phyloP scores from a whole-genome alignment of 2,888 invertebrate genomes.

The Ptilodon capucinus region DNA sequence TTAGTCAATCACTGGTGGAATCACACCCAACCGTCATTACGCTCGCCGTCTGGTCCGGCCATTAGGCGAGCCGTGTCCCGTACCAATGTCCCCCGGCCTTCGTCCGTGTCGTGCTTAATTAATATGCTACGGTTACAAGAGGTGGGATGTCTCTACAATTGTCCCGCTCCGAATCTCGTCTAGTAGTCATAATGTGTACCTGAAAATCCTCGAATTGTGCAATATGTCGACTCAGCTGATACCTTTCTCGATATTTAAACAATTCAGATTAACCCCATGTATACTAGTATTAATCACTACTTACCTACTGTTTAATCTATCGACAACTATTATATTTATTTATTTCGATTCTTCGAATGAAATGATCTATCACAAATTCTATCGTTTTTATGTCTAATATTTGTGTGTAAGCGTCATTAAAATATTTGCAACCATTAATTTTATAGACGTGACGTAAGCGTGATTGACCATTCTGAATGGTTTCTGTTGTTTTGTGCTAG shows the following conservation, averaged over 20 bases:
- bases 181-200: slow-evolving; percentile 9
- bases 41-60: slow-evolving; percentile 24
- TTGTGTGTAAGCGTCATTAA: slow-evolving; percentile 16
- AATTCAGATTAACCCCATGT: no score
- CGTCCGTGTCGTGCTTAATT: slow-evolving; percentile 21
- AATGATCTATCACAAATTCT: no score
- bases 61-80: slow-evolving; percentile 18
- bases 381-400: slow-evolving; percentile 6
- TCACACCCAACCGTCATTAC: slow-evolving; percentile 43
- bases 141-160: slow-evolving; percentile 5
- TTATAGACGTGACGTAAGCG: slow-evolving; percentile 12
- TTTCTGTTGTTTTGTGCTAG: slow-evolving; percentile 9
- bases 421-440: slow-evolving; percentile 9
- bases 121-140: slow-evolving; percentile 17
- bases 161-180: slow-evolving; percentile 1
- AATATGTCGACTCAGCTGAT: background rate
- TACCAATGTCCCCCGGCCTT: slow-evolving; percentile 11
- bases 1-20: slow-evolving; percentile 35
- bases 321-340: background rate
- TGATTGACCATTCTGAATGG: slow-evolving; percentile 12
- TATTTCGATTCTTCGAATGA: no score
- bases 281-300: no score
- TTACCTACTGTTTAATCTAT: no score
- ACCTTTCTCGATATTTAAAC: background rate
- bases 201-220: background rate